A percentile compares a stretch with the other conserved stretches of the same genome.
Evolutionary conservation across 2,797 vertebrate species (phyloP).

Genomic region (Epinephelus malabaricus): DNA sequence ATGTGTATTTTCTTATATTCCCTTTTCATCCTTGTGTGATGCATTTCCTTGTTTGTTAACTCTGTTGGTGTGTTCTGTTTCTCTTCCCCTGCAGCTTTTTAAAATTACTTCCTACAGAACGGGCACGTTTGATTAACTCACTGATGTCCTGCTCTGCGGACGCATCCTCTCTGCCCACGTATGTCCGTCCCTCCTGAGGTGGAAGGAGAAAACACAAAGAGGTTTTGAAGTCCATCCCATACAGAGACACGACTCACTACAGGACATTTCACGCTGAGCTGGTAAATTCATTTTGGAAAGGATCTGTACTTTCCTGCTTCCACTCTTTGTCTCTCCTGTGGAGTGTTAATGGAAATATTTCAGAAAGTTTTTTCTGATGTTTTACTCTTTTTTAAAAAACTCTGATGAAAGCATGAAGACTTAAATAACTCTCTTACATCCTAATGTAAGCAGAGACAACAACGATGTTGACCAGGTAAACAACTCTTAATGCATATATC

Average conservation of each 20-base stretch:
- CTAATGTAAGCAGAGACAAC: not conserved
- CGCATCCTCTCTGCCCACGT: conserved; percentile 95
- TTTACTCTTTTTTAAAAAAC: not conserved
- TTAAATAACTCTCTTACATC: not conserved
- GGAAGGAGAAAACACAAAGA: not conserved
- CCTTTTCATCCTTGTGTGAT: not conserved
- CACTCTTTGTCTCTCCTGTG: not conserved
- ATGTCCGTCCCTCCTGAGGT: conserved; percentile 93
- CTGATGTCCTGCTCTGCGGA: conserved; percentile 94
- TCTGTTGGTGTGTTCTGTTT: too few relatives aligned
- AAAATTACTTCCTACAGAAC: not conserved
- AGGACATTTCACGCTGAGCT: not conserved
- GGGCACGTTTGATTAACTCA: conserved; percentile 74
- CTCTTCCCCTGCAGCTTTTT: not conserved
- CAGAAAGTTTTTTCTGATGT: too few relatives aligned
- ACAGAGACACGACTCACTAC: not conserved
- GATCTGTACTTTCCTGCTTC: not conserved
- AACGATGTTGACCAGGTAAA: not conserved
- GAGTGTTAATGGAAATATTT: not conserved
- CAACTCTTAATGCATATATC: not conserved
- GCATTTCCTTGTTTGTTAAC: not conserved
- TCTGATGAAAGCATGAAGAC: not conserved
- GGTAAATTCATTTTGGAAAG: not conserved
- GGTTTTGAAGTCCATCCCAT: too few relatives aligned
- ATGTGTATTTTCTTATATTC: not conserved